Conservation (phyloP, 2,888 invertebrate genomes). For the Teleiodes luculella region DNA sequence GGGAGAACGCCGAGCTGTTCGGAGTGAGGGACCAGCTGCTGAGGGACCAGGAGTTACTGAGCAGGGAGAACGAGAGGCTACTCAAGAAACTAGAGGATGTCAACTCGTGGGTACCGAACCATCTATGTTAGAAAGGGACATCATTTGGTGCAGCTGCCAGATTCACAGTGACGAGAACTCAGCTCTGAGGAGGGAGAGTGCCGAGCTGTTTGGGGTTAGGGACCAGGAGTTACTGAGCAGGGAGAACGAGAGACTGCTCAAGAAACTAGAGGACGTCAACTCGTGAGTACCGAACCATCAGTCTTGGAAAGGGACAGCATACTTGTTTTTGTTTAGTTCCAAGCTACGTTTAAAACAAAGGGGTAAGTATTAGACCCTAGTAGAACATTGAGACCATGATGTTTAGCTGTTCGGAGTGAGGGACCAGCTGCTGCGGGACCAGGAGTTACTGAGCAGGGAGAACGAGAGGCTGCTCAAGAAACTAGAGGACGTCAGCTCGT, state of each 20-base stretch:
- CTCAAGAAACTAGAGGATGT: slow-evolving; percentile 93
- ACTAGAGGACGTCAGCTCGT: slow-evolving; percentile 93
- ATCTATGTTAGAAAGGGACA: too few relatives aligned
- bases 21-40: slow-evolving; percentile 87
- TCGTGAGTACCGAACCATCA: too few relatives aligned
- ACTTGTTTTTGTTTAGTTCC: too few relatives aligned
- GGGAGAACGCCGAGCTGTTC: slow-evolving; percentile 92
- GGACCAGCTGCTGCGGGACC: slow-evolving; percentile 90
- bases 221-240: too few relatives aligned
- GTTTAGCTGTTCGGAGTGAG: slow-evolving; percentile 88
- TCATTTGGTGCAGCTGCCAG: too few relatives aligned
- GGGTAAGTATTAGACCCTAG: too few relatives aligned
- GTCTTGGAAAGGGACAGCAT: too few relatives aligned
- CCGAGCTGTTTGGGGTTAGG: not conserved
- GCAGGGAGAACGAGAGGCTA: slow-evolving; percentile 93
- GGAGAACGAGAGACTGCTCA: too few relatives aligned
- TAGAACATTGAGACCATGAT: too few relatives aligned
- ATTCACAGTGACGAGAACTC: too few relatives aligned
- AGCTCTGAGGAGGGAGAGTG: too few relatives aligned
- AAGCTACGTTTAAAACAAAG: slow-evolving; percentile 83
- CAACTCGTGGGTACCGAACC: slow-evolving; percentile 83
- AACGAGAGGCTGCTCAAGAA: slow-evolving; percentile 93
- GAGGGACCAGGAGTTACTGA: slow-evolving; percentile 93
- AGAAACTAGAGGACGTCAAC: too few relatives aligned
- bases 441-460: slow-evolving; percentile 92